Percentiles rank a stretch among this genome's conserved stretches.
phyloP scores from a whole-genome alignment of 2,113 vertebrate species.

The Aspiorhynchus laticeps region DNA sequence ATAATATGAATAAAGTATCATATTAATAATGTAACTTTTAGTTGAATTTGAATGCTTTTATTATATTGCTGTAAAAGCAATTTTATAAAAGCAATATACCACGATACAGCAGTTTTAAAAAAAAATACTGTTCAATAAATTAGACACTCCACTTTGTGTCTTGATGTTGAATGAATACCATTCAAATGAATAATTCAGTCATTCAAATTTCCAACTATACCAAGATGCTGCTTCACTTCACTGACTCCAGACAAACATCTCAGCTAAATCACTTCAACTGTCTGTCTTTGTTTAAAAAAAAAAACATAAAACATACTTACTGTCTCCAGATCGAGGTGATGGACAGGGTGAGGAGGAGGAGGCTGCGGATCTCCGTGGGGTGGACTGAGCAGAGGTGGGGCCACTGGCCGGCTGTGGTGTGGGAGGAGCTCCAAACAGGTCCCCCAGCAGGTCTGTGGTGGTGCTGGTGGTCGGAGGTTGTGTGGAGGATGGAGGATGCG shows the following conservation, averaged over 20 bases:
- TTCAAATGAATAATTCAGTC: neutral
- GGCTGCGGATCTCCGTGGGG: conserved; percentile 82
- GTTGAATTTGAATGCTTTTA: neutral
- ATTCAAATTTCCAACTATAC: neutral
- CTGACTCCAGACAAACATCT: neutral
- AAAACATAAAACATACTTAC: conserved; percentile 32
- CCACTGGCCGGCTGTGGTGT: conserved; percentile 73
- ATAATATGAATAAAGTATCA: neutral
- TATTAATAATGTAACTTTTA: neutral
- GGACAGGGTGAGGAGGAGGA: conserved; percentile 86
- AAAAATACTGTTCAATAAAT: neutral
- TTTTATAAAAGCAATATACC: neutral
- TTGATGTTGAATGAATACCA: neutral
- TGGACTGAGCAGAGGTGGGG: conserved; percentile 86
- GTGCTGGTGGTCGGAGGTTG: conserved; percentile 81
- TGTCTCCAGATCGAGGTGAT: conserved; percentile 76
- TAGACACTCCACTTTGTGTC: neutral
- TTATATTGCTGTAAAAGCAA: neutral
- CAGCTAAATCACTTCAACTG: neutral
- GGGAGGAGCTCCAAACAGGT: conserved; percentile 83
- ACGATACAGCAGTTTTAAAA: neutral
- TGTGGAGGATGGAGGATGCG: conserved; percentile 71
- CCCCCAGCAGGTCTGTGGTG: conserved; percentile 89
- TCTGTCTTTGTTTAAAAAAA: neutral
- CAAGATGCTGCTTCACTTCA: neutral